Conservation (phyloP, 2,797 vertebrate species). For the Melanogrammus aeglefinus region DNA sequence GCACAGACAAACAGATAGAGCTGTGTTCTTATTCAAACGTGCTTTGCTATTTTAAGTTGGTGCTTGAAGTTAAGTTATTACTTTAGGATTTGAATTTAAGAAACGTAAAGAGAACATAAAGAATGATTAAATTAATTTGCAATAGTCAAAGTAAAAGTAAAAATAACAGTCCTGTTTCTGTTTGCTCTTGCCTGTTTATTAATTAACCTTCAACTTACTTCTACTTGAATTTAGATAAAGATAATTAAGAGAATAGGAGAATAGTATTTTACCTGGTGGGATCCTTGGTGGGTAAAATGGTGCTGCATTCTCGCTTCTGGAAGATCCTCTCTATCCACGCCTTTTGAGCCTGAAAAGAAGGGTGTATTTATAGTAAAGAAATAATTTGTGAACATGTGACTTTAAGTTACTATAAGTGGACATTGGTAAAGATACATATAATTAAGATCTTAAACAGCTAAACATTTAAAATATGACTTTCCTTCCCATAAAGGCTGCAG, state of each 20-base stretch:
- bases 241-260: neutral
- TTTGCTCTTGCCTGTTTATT: neutral
- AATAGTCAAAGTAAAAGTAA: neutral
- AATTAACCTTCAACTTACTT: neutral
- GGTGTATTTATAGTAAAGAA: neutral
- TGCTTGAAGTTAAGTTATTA: neutral
- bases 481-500: neutral
- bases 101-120: neutral
- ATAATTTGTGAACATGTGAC: neutral
- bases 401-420: neutral
- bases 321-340: constrained; percentile 97
- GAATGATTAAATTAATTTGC: neutral
- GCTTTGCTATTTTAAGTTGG: neutral
- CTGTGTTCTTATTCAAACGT: neutral
- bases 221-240: neutral
- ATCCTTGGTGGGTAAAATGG: constrained; percentile 88
- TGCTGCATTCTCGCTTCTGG: constrained; percentile 89
- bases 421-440: neutral
- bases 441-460: neutral
- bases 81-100: neutral
- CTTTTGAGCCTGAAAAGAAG: constrained; percentile 79
- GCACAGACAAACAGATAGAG: neutral
- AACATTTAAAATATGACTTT: neutral
- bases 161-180: neutral
- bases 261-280: constrained; percentile 75